Evolutionary conservation across 2,113 vertebrate genomes (phyloP), one percentile per base, ranked within the genome.

Genomic region (Pollachius pollachius): DNA sequence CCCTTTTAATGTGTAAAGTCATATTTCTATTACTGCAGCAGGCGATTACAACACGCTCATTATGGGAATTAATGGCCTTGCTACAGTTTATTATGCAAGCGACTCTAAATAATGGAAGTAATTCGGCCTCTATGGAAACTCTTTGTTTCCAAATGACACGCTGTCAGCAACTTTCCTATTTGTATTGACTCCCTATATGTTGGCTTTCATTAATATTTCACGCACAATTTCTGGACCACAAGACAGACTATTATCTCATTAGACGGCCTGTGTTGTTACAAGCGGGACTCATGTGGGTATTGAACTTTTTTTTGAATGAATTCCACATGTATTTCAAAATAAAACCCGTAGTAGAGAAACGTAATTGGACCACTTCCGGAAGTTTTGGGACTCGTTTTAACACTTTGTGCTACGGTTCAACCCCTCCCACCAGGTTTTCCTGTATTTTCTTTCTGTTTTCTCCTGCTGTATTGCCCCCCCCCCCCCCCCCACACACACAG

Each of bases 151-250:
- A 41, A 62, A 48, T 71, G 17, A 30, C 19, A 59, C n/a, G 13
- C 57, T n/a, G 63, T 71, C 56, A 65, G 56, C 34, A 15, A 52
- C 54, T 65, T 71, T 16, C 41, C 16, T n/a, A 15, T 57, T n/a
- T 30, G 15, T 2, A 15, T 58, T 34, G 62, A 52, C 37, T 30
- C 59, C 52, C 13, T 65, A 60, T 52, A 21, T 54, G 30, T 37
- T 11, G 52, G 56, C 72, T 41, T 64, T 34, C 58, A 67, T 52
- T 52, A 52, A 62, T 67, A 34, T 34, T 52, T 18, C n/a, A 61
- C 17, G 17, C 25, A 30, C 18, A 52, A 15, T 66, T 19, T 66
- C 15, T 61, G 23, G 59, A 23, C 48, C 16, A 23, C 16, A 5
- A 17, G 30, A 48, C 54, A 15, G 60, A 23, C 19, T 48, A 23